Evolutionary conservation across 1,140 invertebrate species (phyloP).

Genomic region (Lucilia sericata): DNA sequence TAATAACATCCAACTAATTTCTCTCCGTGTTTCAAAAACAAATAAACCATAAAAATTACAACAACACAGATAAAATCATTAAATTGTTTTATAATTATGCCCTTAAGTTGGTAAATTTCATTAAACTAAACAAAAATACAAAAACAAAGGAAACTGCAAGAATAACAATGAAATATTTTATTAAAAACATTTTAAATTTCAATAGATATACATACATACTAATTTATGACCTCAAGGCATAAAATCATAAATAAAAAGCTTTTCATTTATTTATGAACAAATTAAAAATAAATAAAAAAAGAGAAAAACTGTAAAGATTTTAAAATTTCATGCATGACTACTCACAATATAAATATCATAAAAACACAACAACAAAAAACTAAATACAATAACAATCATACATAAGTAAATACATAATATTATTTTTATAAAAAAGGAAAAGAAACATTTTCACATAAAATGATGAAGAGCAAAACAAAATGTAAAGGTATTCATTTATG

Average conservation of each 20-base stretch:
- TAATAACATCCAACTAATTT: too few species aligned
- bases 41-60: not conserved
- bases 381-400: not conserved
- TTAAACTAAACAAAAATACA: not conserved
- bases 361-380: not conserved
- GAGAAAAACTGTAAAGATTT: not conserved
- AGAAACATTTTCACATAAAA: too few species aligned
- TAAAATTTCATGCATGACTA: not conserved
- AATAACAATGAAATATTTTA: not conserved
- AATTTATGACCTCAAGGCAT: constrained; percentile 2
- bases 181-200: constrained; percentile 4
- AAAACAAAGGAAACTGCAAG: not conserved
- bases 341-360: not conserved
- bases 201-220: not conserved
- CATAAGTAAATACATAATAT: too few species aligned
- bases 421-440: too few species aligned
- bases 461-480: too few species aligned
- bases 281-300: constrained; percentile 8
- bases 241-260: not conserved
- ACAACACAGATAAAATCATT: not conserved
- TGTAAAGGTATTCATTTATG: too few species aligned
- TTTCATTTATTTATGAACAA: not conserved
- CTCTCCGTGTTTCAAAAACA: too few species aligned
- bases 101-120: not conserved
- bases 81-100: not conserved